Base-by-base conservation (phyloP, 2,888 invertebrate genomes). In the Euplagia quadripunctaria region DNA sequence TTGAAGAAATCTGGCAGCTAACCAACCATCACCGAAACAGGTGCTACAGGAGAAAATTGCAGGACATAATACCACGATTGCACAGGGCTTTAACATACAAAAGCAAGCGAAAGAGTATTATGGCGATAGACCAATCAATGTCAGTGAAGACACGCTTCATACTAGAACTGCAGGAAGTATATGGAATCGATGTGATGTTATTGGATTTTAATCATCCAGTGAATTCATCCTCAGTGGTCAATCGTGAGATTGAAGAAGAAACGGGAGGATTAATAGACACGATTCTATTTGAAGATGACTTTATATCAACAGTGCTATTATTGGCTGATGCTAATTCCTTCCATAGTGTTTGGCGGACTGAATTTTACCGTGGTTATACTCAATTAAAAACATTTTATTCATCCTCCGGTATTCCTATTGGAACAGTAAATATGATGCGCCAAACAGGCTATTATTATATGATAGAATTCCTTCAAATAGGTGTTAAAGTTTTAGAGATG, bases 401-500 rank as follows among this genome's bases (percentile, higher is more conserved):
- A 0, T 80, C 81, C 14, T 58, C 72, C 4, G 82, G 82, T 11
- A 0, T 64, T 0, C 43, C 75, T 4, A 68, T 83, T 0, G 92
- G 91, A 1, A 72, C 88, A 74, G 94, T 93, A 42, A 87, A 85
- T 51, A 91, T 94, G 90, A 94, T 94, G 94, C 88, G 85, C 12
- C 89, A 90, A 66, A 81, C 86, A 7, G 92, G 88, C 0, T 86
- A 89, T 49, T 94, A 89, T 46, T 87, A 91, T 64, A n/a, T 89
- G 2, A 81, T 86, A 0, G 86, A 90, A 5, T 81, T 92, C 4
- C 84, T 88, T 0, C 43, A 69, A 0, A 87, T 93, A 31, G 85
- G 88, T 4, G 89, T 91, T 0, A 88, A 78, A 72, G 88, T 94
- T 4, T 76, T 94, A 55, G 94, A 92, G 65, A 76, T 94, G 8